phyloP scores from a whole-genome alignment of 1,140 invertebrate genomes.

The Bombus vancouverensis region DNA sequence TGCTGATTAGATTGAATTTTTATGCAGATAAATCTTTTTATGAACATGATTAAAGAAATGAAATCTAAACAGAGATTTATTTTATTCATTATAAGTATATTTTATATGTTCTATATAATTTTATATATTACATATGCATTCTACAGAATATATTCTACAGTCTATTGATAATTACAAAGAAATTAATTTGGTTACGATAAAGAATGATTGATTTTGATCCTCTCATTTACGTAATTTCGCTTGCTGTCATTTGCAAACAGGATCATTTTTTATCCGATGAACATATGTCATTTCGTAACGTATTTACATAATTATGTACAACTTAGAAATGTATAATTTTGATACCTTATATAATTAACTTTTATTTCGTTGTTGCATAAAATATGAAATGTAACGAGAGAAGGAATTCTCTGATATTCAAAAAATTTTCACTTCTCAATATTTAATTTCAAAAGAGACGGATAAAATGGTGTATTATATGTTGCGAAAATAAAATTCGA shows the following conservation, averaged over 20 bases:
- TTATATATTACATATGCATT: too few relatives aligned
- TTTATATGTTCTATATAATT: too few relatives aligned
- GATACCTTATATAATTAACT: neutral
- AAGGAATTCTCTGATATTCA: neutral
- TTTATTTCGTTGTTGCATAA: neutral
- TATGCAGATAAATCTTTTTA: too few relatives aligned
- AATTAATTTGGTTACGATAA: neutral
- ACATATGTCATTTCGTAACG: neutral
- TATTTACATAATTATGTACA: constrained; percentile 35
- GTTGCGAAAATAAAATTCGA: neutral
- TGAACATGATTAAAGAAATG: too few relatives aligned
- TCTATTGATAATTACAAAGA: neutral
- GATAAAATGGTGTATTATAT: neutral
- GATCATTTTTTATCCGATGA: neutral
- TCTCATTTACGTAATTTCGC: neutral
- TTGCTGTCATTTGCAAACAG: neutral
- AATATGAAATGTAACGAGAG: neutral
- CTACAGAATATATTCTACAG: neutral
- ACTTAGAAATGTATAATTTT: too few relatives aligned
- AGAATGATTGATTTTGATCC: neutral
- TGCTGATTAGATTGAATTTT: too few relatives aligned
- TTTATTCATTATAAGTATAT: too few relatives aligned
- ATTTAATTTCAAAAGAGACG: neutral
- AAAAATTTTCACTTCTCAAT: neutral
- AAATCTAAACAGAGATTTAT: too few relatives aligned